phyloP scores from a whole-genome alignment of 64 coral and sea anemone species.

The Stichodactyla mertensii region DNA sequence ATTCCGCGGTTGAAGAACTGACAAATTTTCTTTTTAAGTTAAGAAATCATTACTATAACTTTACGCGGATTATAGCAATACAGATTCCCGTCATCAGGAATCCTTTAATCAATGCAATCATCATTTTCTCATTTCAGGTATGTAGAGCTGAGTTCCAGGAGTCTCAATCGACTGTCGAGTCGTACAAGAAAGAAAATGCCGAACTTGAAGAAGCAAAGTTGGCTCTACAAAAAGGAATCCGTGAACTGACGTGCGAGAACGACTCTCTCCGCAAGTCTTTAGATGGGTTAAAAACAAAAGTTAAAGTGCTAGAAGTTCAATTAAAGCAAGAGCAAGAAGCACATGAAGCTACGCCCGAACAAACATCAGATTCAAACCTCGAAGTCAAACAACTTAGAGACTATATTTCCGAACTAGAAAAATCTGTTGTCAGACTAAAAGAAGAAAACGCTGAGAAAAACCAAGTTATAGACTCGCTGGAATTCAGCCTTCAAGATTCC shows the following conservation, averaged over 20 bases:
- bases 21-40: too few relatives aligned
- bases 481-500: slow-evolving; percentile 74
- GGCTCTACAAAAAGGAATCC: slow-evolving; percentile 31
- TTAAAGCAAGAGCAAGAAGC: slow-evolving; percentile 28
- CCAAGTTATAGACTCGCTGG: slow-evolving; percentile 31
- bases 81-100: too few relatives aligned
- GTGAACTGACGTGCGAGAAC: slow-evolving; percentile 45
- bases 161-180: slow-evolving; percentile 29
- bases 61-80: too few relatives aligned
- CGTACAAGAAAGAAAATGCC: slow-evolving; percentile 29
- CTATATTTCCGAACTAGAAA: slow-evolving; percentile 31
- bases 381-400: slow-evolving; percentile 36
- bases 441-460: slow-evolving; percentile 20
- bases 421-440: slow-evolving; percentile 36
- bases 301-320: slow-evolving; percentile 51
- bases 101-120: background rate
- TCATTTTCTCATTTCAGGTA: slow-evolving; percentile 37
- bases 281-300: slow-evolving; percentile 34
- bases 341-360: slow-evolving; percentile 6
- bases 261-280: slow-evolving; percentile 45
- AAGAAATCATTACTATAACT: too few relatives aligned
- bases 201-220: slow-evolving; percentile 45
- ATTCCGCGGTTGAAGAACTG: too few relatives aligned
- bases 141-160: slow-evolving; percentile 36
- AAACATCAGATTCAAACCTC: slow-evolving; percentile 7